A percentile compares a stretch with the other conserved stretches of the same genome.
Conservation (phyloP, 2,113 vertebrate species). For the Stomatorhinus ivindoensis region DNA sequence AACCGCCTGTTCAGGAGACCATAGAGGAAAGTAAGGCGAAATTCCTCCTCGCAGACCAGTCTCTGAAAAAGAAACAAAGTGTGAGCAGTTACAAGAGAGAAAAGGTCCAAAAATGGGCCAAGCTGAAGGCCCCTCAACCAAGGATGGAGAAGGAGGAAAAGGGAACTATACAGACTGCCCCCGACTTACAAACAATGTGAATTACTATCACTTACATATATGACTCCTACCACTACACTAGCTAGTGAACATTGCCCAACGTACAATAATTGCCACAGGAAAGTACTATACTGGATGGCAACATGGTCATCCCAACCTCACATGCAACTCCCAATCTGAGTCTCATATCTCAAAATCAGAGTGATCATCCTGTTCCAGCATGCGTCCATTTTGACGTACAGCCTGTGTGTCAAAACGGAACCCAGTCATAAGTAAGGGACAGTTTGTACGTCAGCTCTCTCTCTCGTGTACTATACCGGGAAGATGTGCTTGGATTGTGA, state of each 20-base stretch:
- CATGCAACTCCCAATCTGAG: neutral
- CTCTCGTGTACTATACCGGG: neutral
- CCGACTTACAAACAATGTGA: neutral
- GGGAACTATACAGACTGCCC: neutral
- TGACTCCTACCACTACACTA: neutral
- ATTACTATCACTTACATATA: neutral
- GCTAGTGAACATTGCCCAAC: neutral
- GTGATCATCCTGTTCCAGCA: neutral
- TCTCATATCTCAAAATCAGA: neutral
- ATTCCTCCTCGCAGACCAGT: neutral
- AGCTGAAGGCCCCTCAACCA: neutral
- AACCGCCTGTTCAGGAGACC: neutral
- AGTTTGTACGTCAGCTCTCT: neutral
- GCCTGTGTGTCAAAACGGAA: neutral
- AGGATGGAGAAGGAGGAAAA: neutral
- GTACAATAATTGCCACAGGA: neutral
- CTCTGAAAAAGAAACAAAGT: neutral
- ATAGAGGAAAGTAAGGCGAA: neutral
- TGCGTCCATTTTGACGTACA: neutral
- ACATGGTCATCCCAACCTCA: neutral
- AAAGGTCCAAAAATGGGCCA: neutral
- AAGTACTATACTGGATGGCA: neutral
- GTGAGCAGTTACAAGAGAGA: neutral
- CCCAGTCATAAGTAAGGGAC: neutral
- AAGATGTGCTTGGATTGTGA: neutral